A percentile compares a stretch with the other conserved stretches of the same genome.
These are phyloP conservation scores for Pachyuromys duprasi DNA, from an alignment of 2,797 vertebrate genomes.

Conservation along the genomic window DNA sequence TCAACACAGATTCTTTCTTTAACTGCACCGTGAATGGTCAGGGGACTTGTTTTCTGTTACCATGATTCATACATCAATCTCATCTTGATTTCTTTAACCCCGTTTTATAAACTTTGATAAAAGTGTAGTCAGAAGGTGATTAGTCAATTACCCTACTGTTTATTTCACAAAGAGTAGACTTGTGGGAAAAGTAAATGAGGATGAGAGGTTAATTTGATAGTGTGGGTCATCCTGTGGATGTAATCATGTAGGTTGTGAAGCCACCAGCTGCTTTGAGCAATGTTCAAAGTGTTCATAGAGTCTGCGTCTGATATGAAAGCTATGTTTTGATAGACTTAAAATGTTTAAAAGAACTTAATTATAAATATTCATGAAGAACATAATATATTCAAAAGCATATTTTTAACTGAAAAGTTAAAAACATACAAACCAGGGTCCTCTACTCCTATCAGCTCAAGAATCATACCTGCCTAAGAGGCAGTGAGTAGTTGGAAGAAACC, in stretches of 20 bases:
- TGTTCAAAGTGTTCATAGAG: not conserved
- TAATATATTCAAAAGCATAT: not conserved
- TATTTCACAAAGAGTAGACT: constrained; percentile 45
- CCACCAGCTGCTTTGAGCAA: not conserved
- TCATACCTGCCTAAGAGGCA: not conserved
- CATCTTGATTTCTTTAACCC: constrained; percentile 64
- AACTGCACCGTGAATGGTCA: constrained; percentile 40
- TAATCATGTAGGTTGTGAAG: not conserved
- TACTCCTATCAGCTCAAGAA: not conserved
- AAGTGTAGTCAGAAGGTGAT: constrained; percentile 15
- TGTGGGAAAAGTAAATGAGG: constrained; percentile 53
- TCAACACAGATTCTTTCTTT: constrained; percentile 49
- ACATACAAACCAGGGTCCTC: not conserved
- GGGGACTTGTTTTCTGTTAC: constrained; percentile 42
- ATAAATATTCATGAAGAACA: not conserved
- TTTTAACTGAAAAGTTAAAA: not conserved
- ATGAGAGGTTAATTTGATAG: constrained; percentile 32
- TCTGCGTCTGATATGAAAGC: not conserved
- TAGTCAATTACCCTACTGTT: constrained; percentile 51
- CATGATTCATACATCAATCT: constrained; percentile 48
- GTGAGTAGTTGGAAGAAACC: not conserved
- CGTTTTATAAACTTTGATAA: constrained; percentile 62
- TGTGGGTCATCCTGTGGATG: not conserved
- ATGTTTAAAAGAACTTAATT: not conserved
- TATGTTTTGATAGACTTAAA: not conserved